Evolutionary conservation across 2,888 invertebrate species (phyloP).

Genomic region (Cantharis flavilabris): DNA sequence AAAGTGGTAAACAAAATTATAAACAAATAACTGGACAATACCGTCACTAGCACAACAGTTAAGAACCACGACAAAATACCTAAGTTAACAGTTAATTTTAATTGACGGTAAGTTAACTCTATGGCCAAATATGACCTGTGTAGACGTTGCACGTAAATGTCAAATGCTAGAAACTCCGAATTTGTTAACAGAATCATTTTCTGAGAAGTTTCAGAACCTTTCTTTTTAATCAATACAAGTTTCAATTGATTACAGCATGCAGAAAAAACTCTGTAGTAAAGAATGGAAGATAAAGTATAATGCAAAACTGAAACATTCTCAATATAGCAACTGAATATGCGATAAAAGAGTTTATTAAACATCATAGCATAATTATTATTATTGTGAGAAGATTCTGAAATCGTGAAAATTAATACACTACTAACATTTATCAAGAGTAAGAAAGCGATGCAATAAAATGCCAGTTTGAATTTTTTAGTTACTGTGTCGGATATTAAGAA

Average conservation of each 20-base stretch:
- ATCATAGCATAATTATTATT: not conserved
- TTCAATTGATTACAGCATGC: not conserved
- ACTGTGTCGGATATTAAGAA: not conserved
- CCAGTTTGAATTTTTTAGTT: not conserved
- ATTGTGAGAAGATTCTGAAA: not conserved
- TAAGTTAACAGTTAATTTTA: not conserved
- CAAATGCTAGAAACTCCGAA: no score
- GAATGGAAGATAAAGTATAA: not conserved
- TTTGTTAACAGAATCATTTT: not conserved
- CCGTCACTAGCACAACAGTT: not conserved
- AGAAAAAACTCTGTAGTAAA: not conserved
- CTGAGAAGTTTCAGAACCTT: not conserved
- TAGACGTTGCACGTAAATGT: not conserved
- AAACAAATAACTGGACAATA: not conserved
- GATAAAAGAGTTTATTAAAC: not conserved
- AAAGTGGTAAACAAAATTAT: not conserved
- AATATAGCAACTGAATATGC: not conserved
- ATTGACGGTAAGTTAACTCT: not conserved
- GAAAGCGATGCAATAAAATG: not conserved
- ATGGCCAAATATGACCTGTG: not conserved
- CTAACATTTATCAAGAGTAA: not conserved
- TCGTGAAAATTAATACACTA: not conserved
- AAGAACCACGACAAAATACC: not conserved
- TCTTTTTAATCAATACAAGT: not conserved
- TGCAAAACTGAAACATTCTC: not conserved